Conservation (phyloP, 2,888 invertebrate species). For the Apotomis betuletana region DNA sequence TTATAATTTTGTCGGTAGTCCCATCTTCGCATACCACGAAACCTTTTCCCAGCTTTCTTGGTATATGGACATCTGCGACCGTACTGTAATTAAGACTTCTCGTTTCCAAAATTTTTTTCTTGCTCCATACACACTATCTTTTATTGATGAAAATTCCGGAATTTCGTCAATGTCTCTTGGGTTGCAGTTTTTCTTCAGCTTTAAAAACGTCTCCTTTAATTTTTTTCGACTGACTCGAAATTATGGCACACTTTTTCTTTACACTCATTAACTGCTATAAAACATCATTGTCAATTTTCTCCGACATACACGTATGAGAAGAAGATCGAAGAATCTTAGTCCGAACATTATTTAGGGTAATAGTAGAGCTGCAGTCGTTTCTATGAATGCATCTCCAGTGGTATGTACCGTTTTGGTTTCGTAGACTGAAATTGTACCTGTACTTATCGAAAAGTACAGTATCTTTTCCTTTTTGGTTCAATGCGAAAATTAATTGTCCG, state of each 20-base stretch:
- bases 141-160: constrained; percentile 37
- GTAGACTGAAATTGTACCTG: constrained; percentile 18
- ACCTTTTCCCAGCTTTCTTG: constrained; percentile 31
- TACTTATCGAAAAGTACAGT: constrained; percentile 22
- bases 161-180: constrained; percentile 29
- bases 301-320: constrained; percentile 22
- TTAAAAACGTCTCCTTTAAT: constrained; percentile 7
- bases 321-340: constrained; percentile 18
- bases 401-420: constrained; percentile 11
- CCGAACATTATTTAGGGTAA: constrained; percentile 18
- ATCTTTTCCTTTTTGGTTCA: too few relatives aligned
- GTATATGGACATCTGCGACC: constrained; percentile 33
- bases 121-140: constrained; percentile 35
- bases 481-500: too few relatives aligned
- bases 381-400: constrained; percentile 22
- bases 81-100: constrained; percentile 34
- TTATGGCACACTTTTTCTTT: constrained; percentile 16
- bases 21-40: constrained; percentile 33
- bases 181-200: constrained; percentile 36
- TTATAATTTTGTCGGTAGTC: too few relatives aligned
- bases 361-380: constrained; percentile 20
- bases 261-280: constrained; percentile 15
- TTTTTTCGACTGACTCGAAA: constrained; percentile 14
- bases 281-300: constrained; percentile 23
- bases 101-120: constrained; percentile 39